Percentiles rank a stretch among this genome's conserved stretches.
Evolutionary conservation across 2,113 vertebrate species (phyloP).

Genomic region (Prolemur simus): DNA sequence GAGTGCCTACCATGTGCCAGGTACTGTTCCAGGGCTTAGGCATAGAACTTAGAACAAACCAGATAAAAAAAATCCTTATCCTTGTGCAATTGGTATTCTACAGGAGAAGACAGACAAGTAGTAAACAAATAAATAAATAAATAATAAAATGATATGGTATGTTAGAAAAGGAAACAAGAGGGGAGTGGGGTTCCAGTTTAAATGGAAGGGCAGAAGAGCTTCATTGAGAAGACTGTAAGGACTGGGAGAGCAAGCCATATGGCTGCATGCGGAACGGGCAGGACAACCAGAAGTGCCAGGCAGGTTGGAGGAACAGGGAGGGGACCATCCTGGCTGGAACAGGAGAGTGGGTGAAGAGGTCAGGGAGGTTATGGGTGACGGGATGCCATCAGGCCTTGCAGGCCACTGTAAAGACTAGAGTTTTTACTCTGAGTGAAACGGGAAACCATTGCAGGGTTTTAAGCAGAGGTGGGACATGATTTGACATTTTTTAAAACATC

Average conservation of each 20-base stretch:
- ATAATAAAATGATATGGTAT: not conserved
- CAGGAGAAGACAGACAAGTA: not conserved
- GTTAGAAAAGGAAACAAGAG: not conserved
- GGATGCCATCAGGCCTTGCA: not conserved
- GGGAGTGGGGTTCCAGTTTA: not conserved
- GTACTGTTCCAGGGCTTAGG: not conserved
- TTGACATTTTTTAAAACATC: not conserved
- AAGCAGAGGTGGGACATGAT: not conserved
- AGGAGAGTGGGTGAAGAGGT: not conserved
- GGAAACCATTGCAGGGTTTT: not conserved
- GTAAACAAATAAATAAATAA: not conserved
- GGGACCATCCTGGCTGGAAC: not conserved
- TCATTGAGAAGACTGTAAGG: not conserved
- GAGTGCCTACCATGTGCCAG: not conserved
- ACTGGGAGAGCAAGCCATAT: no score
- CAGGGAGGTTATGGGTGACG: not conserved
- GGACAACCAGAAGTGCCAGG: not conserved
- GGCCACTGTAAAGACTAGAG: not conserved
- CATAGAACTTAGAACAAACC: not conserved
- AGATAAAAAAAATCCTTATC: not conserved
- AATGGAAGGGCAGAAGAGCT: not conserved
- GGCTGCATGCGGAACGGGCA: not conserved
- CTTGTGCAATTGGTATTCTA: not conserved
- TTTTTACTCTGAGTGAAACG: not conserved
- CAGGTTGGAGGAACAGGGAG: not conserved